phyloP scores from a whole-genome alignment of 2,113 vertebrate genomes.

The Struthio camelus region DNA sequence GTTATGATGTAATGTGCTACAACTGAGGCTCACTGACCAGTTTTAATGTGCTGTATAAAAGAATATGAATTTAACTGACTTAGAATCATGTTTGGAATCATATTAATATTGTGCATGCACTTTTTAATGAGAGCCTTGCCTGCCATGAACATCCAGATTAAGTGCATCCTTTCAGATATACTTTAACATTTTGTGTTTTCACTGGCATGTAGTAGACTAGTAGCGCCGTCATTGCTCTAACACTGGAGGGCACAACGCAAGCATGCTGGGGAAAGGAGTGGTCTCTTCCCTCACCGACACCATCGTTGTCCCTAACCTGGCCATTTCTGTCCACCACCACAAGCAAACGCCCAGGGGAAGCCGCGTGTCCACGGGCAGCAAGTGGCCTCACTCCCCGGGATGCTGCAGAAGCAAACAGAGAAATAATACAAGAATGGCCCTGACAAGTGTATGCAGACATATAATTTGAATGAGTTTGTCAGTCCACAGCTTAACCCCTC shows the following conservation, averaged over 20 bases:
- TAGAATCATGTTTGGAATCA: not conserved
- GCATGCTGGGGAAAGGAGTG: not conserved
- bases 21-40: not conserved
- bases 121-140: not conserved
- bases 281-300: not conserved
- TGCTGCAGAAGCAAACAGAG: not conserved
- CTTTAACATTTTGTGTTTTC: not conserved
- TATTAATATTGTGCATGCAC: accelerated
- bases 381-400: accelerated
- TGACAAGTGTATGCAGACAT: not conserved
- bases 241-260: accelerated
- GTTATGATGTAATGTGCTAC: not conserved
- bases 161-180: not conserved
- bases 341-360: not conserved
- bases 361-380: too few relatives aligned
- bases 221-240: not conserved
- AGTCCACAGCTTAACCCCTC: not conserved
- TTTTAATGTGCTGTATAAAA: not conserved
- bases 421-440: too few relatives aligned
- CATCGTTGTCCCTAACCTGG: not conserved
- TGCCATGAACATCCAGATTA: not conserved
- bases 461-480: not conserved
- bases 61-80: not conserved
- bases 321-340: not conserved
- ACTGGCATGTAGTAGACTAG: too few relatives aligned